Base-by-base conservation (phyloP, 2,797 vertebrate genomes). In the Crocodylus rhombifer region DNA sequence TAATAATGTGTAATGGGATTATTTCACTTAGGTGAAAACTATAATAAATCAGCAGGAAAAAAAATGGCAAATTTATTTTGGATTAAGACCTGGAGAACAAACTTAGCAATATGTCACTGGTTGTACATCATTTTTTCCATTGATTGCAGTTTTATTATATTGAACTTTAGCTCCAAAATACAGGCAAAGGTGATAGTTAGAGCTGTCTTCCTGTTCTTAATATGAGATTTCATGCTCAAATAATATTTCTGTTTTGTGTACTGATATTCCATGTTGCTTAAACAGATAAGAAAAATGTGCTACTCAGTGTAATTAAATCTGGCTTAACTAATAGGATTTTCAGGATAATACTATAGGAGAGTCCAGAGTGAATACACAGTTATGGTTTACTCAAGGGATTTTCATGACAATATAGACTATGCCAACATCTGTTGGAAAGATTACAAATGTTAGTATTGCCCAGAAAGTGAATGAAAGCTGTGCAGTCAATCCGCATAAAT, bases 281-380 rank as follows among this genome's bases (percentile, higher is more conserved):
- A 83, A 30, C n/a, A 30, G 51, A 13, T 1, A 21, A 26, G 17
- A 79, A 14, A 63, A 42, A 21, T 14, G 23, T 75, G 36, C 26
- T n/a, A 28, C 36, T 64, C 5, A 1, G 17, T 79, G 77, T 20
- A 42, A 23, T 20, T 51, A n/a, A 64, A 56, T 56, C 16, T 55
- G 17, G 26, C 2, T 33, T 7, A 51, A 16, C 5, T 58, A 3
- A 0, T 1, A 7, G 30, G 67, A 25, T 1, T 3, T 0, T 0
- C 26, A 33, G 73, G 28, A 9, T 3, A 3, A 36, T 2, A 1
- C 1, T 1, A 13, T 30, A 71, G 67, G 21, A 23, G 13, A 18
- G 2, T n/a, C 26, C 42, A n/a, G 55, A 11, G 18, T 4, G 2
- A 26, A 36, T 56, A 8, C 5, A 2, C 3, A 61, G 55, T 61